A percentile compares a stretch with the other conserved stretches of the same genome.
Evolutionary conservation across 2,888 invertebrate species (phyloP).

Genomic region (Nomada ferruginata): DNA sequence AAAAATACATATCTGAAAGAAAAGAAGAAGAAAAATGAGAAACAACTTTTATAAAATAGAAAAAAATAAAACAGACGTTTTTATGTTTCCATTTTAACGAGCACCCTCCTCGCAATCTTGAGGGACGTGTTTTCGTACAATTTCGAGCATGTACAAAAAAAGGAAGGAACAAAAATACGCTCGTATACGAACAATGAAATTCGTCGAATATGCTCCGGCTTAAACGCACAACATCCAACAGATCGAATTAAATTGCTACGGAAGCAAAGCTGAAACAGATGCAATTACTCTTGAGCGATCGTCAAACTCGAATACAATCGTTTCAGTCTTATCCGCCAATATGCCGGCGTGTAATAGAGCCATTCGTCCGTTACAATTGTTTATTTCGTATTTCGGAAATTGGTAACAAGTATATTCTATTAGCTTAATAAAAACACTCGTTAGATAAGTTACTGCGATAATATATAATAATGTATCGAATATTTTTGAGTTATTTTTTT

Average conservation of each 20-base stretch:
- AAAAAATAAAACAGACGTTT: background rate
- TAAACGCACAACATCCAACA: conserved; percentile 7
- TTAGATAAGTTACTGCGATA: conserved; percentile 9
- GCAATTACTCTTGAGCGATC: background rate
- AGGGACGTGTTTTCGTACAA: background rate
- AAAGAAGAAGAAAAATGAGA: background rate
- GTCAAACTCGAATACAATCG: conserved; percentile 8
- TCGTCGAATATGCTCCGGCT: background rate
- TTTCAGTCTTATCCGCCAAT: background rate
- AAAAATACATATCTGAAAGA: conserved; percentile 2
- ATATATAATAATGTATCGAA: conserved; percentile 23
- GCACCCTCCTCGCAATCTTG: background rate
- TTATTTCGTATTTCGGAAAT: conserved; percentile 13
- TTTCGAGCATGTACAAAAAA: background rate
- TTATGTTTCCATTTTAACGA: conserved; percentile 9
- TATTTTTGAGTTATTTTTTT: conserved; percentile 9
- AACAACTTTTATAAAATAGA: conserved; percentile 15
- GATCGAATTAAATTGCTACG: background rate
- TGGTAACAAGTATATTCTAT: conserved; percentile 10
- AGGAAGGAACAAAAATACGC: background rate
- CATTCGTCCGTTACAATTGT: conserved; percentile 9
- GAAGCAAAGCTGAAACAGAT: conserved; percentile 2
- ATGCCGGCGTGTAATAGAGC: background rate
- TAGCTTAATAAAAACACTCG: conserved; percentile 19
- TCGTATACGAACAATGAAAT: background rate